Evolutionary conservation across 1,140 invertebrate species (phyloP), one percentile per base, ranked within the genome.

Genomic region (Polypedilum vanderplanki): DNA sequence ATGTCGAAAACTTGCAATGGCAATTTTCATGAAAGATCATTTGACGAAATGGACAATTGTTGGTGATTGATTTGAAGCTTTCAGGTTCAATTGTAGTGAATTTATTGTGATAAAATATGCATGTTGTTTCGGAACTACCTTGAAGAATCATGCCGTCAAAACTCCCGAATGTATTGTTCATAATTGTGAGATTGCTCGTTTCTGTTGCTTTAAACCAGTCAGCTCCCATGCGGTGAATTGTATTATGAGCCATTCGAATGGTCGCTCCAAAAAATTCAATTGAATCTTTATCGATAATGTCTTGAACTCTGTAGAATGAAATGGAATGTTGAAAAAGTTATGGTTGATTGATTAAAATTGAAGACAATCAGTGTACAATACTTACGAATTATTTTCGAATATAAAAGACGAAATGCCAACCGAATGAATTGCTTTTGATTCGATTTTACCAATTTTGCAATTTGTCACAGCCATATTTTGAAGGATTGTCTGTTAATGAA

Each of bases 401-500:
- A 77, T 79, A 1, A 83, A 74, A 0, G 74, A 76, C 1, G 78
- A 76, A 0, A 82, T 82, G 41, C 81, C 81, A 33, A 80, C 81
- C 41, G 80, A 79, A 24, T 76, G 78, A 17, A 83, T 82, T 0
- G 81, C 81, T 73, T 81, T 76, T 12, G 76, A 78, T 20, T 81
- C 80, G 20, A 83, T 83, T 7, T 75, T 79, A 0, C 80, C 80
- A 12, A 83, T 83, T 10, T 74, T 74, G 3, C 78, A 78, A 64
- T 74, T 77, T n/a, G 77, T 79, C 15, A 82, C 78, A 18, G 78
- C 78, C 12, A 83, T 76, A 64, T 79, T 76, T 2, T 78, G 76
- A 73, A 81, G 81, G 41, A 75, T 77, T 0, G 82, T 75, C 74
- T 78, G 24, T 2, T 77, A 75, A 76, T 41, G 46, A 18, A 75